Conservation (phyloP, 1,140 invertebrate species). For the Cyclargus thomasi region DNA sequence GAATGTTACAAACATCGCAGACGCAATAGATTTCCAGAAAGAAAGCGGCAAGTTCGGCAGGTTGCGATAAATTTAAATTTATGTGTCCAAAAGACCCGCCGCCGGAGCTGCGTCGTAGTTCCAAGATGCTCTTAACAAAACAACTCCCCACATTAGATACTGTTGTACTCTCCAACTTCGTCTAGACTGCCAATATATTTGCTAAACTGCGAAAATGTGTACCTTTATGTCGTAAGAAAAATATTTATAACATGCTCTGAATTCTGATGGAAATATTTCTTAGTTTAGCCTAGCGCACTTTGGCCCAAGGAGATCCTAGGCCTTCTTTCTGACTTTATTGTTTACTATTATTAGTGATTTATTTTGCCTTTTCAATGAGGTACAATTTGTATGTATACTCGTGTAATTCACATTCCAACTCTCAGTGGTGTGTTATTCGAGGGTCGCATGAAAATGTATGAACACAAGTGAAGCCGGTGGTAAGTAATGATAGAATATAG, state of each 20-base stretch:
- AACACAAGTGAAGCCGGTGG: background rate
- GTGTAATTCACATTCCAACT: too few relatives aligned
- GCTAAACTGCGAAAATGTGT: background rate
- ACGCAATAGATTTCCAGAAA: slow-evolving; percentile 11
- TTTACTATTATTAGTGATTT: too few relatives aligned
- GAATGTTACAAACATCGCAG: slow-evolving; percentile 4
- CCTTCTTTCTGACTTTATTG: too few relatives aligned
- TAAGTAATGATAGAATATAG: slow-evolving; percentile 15
- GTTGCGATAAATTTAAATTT: slow-evolving; percentile 15
- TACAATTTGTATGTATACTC: too few relatives aligned
- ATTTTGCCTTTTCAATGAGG: too few relatives aligned
- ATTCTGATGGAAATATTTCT: too few relatives aligned
- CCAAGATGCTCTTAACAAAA: background rate
- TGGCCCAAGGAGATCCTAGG: too few relatives aligned
- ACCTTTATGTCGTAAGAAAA: background rate
- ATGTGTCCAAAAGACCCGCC: background rate
- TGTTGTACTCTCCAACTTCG: background rate
- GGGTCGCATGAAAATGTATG: background rate
- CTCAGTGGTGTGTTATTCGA: background rate
- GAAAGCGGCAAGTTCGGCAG: slow-evolving; percentile 8
- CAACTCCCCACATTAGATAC: slow-evolving; percentile 1
- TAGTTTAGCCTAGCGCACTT: too few relatives aligned
- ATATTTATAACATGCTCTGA: background rate
- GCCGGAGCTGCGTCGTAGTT: background rate
- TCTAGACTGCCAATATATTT: background rate